These are phyloP conservation scores for Platyscapa corneri DNA, from an alignment of 1,140 invertebrate species.

Conservation along the genomic window DNA sequence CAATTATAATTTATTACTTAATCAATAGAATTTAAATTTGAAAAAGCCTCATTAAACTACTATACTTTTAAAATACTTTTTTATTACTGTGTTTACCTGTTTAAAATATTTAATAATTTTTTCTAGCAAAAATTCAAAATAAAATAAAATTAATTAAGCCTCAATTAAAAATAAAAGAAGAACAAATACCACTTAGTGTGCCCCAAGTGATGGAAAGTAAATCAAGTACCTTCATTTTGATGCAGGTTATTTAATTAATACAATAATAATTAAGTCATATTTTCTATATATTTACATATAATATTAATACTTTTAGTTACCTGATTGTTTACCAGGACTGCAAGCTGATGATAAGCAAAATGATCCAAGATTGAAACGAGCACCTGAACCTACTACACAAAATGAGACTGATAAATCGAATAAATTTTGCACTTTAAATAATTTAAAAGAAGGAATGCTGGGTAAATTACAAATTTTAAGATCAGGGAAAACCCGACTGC, in stretches of 20 bases:
- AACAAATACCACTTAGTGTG: conserved; percentile 52
- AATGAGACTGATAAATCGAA: conserved; percentile 54
- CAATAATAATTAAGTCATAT: conserved; percentile 12
- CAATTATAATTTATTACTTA: neutral
- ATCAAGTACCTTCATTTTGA: conserved; percentile 63
- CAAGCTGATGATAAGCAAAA: conserved; percentile 53
- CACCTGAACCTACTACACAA: conserved; percentile 33
- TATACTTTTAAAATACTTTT: neutral
- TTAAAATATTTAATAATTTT: neutral
- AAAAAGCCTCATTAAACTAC: neutral
- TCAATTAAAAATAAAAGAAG: conserved; percentile 44
- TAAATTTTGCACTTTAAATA: conserved; percentile 60
- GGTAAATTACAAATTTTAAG: conserved; percentile 70
- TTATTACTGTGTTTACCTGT: neutral
- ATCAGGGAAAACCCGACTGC: conserved; percentile 67
- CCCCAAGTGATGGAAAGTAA: conserved; percentile 63
- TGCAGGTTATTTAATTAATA: conserved; percentile 62
- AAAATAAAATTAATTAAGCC: conserved; percentile 3
- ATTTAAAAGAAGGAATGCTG: conserved; percentile 66
- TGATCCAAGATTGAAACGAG: conserved; percentile 51
- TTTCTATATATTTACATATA: conserved; percentile 1
- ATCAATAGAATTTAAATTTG: too few species aligned
- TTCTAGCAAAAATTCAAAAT: conserved; percentile 5
- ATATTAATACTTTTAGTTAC: conserved; percentile 62
- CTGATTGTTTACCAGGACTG: conserved; percentile 67